Base-by-base conservation (phyloP, 2,888 invertebrate genomes). In the Chaetogeoica ovagalla region DNA sequence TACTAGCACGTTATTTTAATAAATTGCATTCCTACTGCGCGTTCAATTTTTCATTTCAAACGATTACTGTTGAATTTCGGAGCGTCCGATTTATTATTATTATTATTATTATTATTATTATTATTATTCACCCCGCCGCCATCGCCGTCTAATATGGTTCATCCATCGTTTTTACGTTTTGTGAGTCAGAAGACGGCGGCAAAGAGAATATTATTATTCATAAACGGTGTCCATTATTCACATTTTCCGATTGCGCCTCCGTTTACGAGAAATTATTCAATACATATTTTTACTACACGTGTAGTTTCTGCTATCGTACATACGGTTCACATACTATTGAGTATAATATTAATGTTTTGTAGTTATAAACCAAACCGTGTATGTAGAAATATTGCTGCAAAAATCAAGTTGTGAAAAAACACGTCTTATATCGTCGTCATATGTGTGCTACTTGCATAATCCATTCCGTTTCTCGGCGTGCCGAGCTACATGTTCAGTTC, bases 391-490 rank as follows among this genome's bases (percentile, higher is more conserved):
- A 66, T 57, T 68, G 30, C 48, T 60, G 60, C 17, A 30, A 52
- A 69, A 77, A 70, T 77, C 37, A 77, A 77, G 62, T 39, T 52
- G 69, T 63, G 52, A 70, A 77, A 70, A 77, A 63, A 70, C 30
- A 70, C 43, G 43, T 57, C 19, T 71, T 30, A 30, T 30, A 4
- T 30, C 30, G 57, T 79, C 63, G 62, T 70, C 48, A 23, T 71
- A 79, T 63, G 71, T 70, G 77, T 79, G 70, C 79, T 71, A 79
- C 79, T 79, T 79, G 57, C 79, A 63, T 79, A 79, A 79, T 79
- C 57, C 71, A 70, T 62, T 71, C 57, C 52, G 21, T 70, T 62
- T 65, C 70, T 79, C 52, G 52, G 77, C 62, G 55, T 70, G 70
- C n/a, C 23, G 55, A 59, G 77, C 37, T 63, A 43, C 71, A n/a